Percentiles rank a stretch among this genome's conserved stretches.
Evolutionary conservation across 2,797 vertebrate species (phyloP).

Genomic region (Austrolebias charrua): DNA sequence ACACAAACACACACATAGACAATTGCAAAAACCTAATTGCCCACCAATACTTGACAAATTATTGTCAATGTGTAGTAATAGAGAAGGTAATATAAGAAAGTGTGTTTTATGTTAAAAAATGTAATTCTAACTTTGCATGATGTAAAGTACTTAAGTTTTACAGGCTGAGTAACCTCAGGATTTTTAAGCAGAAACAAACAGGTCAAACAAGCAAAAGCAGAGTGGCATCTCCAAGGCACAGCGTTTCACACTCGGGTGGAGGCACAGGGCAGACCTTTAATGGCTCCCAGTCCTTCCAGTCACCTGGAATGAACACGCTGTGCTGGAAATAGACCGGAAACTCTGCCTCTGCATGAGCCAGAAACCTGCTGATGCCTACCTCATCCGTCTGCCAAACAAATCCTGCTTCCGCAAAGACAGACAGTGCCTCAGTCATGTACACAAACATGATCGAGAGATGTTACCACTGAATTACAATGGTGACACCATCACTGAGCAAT

Average conservation of each 20-base stretch:
- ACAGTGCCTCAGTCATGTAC: slow-evolving; percentile 50
- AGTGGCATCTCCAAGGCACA: slow-evolving; percentile 67
- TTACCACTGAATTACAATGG: slow-evolving; percentile 45
- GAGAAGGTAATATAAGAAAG: neutral
- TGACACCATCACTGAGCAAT: slow-evolving; percentile 37
- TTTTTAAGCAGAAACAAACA: slow-evolving; percentile 38
- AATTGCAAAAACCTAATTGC: too few species aligned
- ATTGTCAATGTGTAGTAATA: too few species aligned
- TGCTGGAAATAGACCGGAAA: slow-evolving; percentile 77
- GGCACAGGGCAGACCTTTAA: slow-evolving; percentile 69
- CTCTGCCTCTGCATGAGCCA: slow-evolving; percentile 56
- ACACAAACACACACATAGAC: too few species aligned
- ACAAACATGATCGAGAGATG: slow-evolving; percentile 55
- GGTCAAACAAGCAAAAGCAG: slow-evolving; percentile 66
- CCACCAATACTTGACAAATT: too few species aligned
- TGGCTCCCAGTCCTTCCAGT: slow-evolving; percentile 72
- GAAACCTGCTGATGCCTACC: slow-evolving; percentile 59
- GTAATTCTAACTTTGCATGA: neutral
- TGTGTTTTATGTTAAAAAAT: neutral
- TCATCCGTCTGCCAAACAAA: slow-evolving; percentile 50
- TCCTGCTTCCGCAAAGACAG: slow-evolving; percentile 26
- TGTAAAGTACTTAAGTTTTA: slow-evolving; percentile 49
- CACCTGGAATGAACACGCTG: slow-evolving; percentile 75
- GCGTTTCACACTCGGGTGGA: slow-evolving; percentile 74
- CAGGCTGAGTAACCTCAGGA: slow-evolving; percentile 42